Percentiles rank a stretch among this genome's conserved stretches.
Conservation (phyloP, 2,888 invertebrate genomes). For the Plusia festucae region DNA sequence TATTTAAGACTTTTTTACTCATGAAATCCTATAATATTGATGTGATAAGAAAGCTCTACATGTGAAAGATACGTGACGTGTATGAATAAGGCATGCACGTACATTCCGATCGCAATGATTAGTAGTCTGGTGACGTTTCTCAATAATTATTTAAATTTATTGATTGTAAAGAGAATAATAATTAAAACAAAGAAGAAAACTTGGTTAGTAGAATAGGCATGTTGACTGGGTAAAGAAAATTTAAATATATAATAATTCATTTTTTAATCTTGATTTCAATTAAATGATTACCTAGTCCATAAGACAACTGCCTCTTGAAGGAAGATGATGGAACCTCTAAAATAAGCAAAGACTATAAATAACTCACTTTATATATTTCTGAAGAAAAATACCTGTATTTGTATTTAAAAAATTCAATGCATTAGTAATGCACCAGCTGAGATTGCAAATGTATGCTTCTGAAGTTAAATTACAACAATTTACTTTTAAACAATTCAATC, state of each 20-base stretch:
- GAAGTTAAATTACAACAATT: constrained; percentile 37
- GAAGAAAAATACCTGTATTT: neutral
- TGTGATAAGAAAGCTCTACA: neutral
- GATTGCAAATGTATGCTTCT: constrained; percentile 39
- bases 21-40: neutral
- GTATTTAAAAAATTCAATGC: neutral
- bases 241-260: no score
- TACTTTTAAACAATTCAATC: constrained; percentile 28
- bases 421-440: neutral
- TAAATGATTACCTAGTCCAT: no score
- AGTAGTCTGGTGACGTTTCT: neutral
- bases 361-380: no score
- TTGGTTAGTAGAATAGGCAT: no score
- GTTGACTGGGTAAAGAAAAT: no score
- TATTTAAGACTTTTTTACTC: neutral
- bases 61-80: constrained; percentile 3
- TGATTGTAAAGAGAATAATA: neutral
- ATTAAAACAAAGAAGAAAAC: neutral
- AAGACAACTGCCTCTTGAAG: no score
- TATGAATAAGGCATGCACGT: neutral
- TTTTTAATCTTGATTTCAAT: no score
- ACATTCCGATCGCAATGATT: constrained; percentile 2
- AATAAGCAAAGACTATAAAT: no score
- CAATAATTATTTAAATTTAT: constrained; percentile 1
- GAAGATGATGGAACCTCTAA: no score